Conservation (phyloP, 1,140 invertebrate genomes). For the Drosophila kohkoa region DNA sequence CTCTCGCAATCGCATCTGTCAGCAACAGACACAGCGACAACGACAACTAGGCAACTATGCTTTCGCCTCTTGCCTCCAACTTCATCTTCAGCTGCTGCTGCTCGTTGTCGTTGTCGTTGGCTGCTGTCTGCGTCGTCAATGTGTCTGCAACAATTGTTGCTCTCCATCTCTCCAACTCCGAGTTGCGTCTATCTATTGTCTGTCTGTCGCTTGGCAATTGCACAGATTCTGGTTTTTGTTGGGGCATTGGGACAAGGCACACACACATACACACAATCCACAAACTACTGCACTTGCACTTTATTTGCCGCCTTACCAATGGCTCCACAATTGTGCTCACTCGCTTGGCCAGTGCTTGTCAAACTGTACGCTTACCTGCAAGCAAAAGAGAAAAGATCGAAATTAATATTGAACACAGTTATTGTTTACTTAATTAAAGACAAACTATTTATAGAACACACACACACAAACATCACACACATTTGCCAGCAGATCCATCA, state of each 20-base stretch:
- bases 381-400: constrained; percentile 30
- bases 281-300: constrained; percentile 64
- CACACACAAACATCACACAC: neutral
- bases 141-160: constrained; percentile 82
- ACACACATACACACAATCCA: neutral
- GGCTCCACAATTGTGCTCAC: constrained; percentile 19
- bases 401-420: constrained; percentile 12
- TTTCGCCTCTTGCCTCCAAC: neutral
- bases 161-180: constrained; percentile 54
- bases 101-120: constrained; percentile 34
- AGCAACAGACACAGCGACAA: constrained; percentile 24
- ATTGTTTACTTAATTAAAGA: constrained; percentile 12
- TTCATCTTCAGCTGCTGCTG: constrained; percentile 28
- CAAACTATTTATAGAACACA: constrained; percentile 5
- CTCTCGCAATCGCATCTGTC: constrained; percentile 52
- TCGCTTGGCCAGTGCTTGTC: constrained; percentile 16
- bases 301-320: constrained; percentile 50
- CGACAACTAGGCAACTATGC: constrained; percentile 34
- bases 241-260: constrained; percentile 61
- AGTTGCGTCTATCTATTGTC: constrained; percentile 17
- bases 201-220: constrained; percentile 54
- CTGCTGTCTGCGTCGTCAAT: constrained; percentile 63
- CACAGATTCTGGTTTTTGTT: constrained; percentile 63
- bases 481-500: constrained; percentile 36
- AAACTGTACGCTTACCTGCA: constrained; percentile 63